These are phyloP conservation scores for Arctia plantaginis DNA, from an alignment of 2,888 invertebrate genomes.

Conservation along the genomic window DNA sequence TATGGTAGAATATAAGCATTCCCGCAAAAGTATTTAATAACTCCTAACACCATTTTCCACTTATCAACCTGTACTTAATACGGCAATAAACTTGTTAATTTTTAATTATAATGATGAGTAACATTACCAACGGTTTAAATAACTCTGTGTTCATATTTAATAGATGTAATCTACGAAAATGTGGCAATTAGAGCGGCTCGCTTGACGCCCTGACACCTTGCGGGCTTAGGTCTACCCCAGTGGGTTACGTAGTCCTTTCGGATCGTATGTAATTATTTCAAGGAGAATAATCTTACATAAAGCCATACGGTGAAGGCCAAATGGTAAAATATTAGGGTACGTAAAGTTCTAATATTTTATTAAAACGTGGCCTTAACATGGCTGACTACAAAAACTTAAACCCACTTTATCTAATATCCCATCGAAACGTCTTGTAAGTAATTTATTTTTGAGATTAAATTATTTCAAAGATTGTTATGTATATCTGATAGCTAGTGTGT, in stretches of 20 bases:
- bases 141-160: conserved; percentile 49
- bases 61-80: background rate
- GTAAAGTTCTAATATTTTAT: background rate
- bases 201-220: conserved; percentile 29
- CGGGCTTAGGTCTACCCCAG: conserved; percentile 10
- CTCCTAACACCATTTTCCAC: background rate
- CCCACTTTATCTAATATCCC: background rate
- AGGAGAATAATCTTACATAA: conserved; percentile 16
- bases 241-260: conserved; percentile 22
- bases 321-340: background rate
- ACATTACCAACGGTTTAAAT: conserved; percentile 43
- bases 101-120: conserved; percentile 42
- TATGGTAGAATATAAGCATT: too few relatives aligned
- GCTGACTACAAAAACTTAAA: background rate
- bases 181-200: conserved; percentile 37
- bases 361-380: background rate
- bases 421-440: background rate
- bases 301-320: conserved; percentile 8
- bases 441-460: background rate
- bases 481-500: too few relatives aligned
- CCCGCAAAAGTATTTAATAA: background rate
- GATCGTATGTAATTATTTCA: conserved; percentile 30
- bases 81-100: conserved; percentile 23
- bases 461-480: background rate
- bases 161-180: conserved; percentile 44